A percentile compares a stretch with the other conserved stretches of the same genome.
These are phyloP conservation scores for Capitella teleta DNA, from an alignment of 1,140 invertebrate species.

Conservation along the genomic window DNA sequence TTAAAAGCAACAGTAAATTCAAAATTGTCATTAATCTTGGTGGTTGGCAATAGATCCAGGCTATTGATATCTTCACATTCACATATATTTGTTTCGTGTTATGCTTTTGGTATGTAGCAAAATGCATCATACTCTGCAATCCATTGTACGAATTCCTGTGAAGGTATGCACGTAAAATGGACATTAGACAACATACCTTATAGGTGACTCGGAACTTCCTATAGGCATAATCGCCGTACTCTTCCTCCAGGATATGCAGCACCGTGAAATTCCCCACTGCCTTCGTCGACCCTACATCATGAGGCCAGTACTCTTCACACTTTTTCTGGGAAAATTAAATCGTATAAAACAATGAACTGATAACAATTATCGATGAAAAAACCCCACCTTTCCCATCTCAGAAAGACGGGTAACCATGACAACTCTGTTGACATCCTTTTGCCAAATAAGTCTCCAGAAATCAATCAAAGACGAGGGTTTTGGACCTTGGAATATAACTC, in stretches of 20 bases:
- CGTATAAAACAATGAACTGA: not conserved
- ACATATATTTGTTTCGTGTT: not conserved
- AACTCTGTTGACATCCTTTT: constrained; percentile 14
- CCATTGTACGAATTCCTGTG: not conserved
- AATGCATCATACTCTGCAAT: not conserved
- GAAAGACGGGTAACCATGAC: constrained; percentile 21
- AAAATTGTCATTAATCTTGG: not conserved
- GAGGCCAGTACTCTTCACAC: constrained; percentile 8
- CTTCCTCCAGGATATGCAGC: not conserved
- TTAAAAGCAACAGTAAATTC: not conserved
- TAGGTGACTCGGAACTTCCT: not conserved
- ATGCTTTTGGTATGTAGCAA: not conserved
- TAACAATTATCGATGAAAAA: not conserved
- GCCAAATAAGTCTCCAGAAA: constrained; percentile 24
- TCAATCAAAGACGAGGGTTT: constrained; percentile 44
- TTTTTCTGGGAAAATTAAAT: not conserved
- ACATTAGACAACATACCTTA: not conserved
- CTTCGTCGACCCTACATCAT: not conserved
- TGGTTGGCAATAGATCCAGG: not conserved
- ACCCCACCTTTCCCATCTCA: constrained; percentile 17
- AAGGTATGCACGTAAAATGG: not conserved
- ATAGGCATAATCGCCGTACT: constrained; percentile 3
- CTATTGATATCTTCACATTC: not conserved
- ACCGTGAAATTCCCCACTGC: not conserved
- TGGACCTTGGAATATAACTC: constrained; percentile 43